phyloP scores from a whole-genome alignment of 2,797 vertebrate species.

The Catharus ustulatus region DNA sequence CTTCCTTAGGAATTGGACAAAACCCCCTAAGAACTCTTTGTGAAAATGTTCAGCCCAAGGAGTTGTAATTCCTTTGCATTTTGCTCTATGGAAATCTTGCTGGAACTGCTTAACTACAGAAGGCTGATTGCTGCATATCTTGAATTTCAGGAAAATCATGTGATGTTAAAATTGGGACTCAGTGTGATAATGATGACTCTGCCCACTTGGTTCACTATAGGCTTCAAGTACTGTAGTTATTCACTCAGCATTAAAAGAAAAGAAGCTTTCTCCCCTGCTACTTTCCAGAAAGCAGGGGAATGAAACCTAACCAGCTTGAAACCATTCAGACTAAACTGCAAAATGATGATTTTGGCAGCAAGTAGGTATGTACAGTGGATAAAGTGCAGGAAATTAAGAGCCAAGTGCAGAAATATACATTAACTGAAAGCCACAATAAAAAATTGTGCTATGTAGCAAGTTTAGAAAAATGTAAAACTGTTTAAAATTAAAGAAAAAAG shows the following conservation, averaged over 20 bases:
- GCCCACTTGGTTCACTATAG: conserved; percentile 45
- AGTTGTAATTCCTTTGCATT: not conserved
- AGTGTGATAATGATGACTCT: conserved; percentile 55
- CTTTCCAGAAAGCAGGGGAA: conserved; percentile 26
- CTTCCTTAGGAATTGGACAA: conserved; percentile 49
- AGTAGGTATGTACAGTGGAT: conserved; percentile 10
- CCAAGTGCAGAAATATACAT: conserved; percentile 31
- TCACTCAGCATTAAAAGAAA: conserved; percentile 51
- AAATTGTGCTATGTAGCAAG: not conserved
- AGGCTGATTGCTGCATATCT: not conserved
- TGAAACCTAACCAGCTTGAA: conserved; percentile 63
- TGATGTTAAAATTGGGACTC: conserved; percentile 53
- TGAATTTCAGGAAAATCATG: conserved; percentile 42
- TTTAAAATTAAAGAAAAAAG: conserved; percentile 46
- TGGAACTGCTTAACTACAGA: conserved; percentile 51
- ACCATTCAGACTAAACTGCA: conserved; percentile 51
- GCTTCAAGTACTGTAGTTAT: conserved; percentile 33
- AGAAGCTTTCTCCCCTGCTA: not conserved
- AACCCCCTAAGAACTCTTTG: conserved; percentile 26
- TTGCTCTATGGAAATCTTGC: conserved; percentile 4
- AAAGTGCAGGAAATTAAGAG: conserved; percentile 45
- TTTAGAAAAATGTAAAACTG: conserved; percentile 59
- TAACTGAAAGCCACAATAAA: conserved; percentile 59
- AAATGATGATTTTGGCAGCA: conserved; percentile 55
- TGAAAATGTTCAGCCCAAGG: not conserved